Conservation (phyloP, 1,140 invertebrate species). For the Wasmannia auropunctata region DNA sequence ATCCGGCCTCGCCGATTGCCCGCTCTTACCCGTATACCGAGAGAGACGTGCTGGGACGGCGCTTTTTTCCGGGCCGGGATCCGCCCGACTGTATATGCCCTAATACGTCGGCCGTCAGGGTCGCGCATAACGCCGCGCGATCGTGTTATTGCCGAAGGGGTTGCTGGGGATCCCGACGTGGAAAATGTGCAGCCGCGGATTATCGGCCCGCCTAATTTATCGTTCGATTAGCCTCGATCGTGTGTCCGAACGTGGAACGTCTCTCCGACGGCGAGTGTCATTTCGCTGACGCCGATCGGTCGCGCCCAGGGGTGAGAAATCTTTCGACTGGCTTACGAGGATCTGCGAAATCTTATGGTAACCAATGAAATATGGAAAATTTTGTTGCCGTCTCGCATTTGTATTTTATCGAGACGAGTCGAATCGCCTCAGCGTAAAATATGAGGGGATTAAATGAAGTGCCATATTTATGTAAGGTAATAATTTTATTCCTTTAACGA, state of each 20-base stretch:
- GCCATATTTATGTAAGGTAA: conserved; percentile 1
- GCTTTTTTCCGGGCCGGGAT: conserved; percentile 12
- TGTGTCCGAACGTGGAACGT: neutral
- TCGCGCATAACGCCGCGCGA: neutral
- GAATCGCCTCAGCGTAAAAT: neutral
- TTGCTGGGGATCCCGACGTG: neutral
- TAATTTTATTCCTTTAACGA: neutral
- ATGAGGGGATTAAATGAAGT: neutral
- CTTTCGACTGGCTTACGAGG: neutral
- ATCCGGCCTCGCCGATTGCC: conserved; percentile 61
- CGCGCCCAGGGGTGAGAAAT: neutral
- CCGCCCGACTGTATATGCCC: conserved; percentile 25
- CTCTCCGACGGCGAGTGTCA: neutral
- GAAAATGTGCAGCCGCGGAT: neutral
- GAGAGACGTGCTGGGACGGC: neutral
- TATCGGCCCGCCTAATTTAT: conserved; percentile 54
- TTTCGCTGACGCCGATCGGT: neutral
- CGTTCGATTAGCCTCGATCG: neutral
- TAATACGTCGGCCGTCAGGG: conserved; percentile 60
- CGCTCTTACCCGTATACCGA: conserved; percentile 9
- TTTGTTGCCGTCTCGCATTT: conserved; percentile 16
- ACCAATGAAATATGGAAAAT: conserved; percentile 5
- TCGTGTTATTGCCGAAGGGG: neutral
- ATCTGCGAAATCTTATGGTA: neutral
- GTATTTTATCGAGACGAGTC: neutral